Conservation (phyloP, 92 coral and sea anemone species). For the Palythoa grandis region DNA sequence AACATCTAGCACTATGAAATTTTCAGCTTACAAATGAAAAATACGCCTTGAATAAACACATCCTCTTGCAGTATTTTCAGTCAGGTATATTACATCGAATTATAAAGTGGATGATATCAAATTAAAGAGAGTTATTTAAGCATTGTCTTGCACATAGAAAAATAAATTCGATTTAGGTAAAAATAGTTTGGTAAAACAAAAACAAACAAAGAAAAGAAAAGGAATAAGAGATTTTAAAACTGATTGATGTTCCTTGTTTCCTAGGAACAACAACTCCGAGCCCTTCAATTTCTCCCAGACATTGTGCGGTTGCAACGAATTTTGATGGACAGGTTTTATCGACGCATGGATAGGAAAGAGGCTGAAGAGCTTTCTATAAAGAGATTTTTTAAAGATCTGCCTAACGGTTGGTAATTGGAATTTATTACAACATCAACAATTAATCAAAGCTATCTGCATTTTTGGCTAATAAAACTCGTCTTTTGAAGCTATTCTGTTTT, state of each 20-base stretch:
- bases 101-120: too few relatives aligned
- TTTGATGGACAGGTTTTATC: slow-evolving; percentile 79
- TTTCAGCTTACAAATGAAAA: too few relatives aligned
- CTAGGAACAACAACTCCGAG: slow-evolving; percentile 81
- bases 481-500: background rate
- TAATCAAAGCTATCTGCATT: background rate
- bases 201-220: background rate
- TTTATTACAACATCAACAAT: too few relatives aligned
- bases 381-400: slow-evolving; percentile 46
- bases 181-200: background rate
- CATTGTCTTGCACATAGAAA: too few relatives aligned
- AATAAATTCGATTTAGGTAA: too few relatives aligned
- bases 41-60: too few relatives aligned
- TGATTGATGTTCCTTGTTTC: background rate
- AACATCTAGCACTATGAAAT: too few relatives aligned
- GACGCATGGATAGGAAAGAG: slow-evolving; percentile 79
- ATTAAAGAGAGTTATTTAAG: too few relatives aligned
- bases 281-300: slow-evolving; percentile 79
- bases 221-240: background rate
- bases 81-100: too few relatives aligned
- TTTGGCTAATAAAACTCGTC: background rate
- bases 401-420: slow-evolving; percentile 37
- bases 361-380: slow-evolving; percentile 62
- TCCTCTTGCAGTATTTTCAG: too few relatives aligned
- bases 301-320: slow-evolving; percentile 74